Evolutionary conservation across 2,797 vertebrate genomes (phyloP).

Genomic region (Neosilurus mollespiculum): DNA sequence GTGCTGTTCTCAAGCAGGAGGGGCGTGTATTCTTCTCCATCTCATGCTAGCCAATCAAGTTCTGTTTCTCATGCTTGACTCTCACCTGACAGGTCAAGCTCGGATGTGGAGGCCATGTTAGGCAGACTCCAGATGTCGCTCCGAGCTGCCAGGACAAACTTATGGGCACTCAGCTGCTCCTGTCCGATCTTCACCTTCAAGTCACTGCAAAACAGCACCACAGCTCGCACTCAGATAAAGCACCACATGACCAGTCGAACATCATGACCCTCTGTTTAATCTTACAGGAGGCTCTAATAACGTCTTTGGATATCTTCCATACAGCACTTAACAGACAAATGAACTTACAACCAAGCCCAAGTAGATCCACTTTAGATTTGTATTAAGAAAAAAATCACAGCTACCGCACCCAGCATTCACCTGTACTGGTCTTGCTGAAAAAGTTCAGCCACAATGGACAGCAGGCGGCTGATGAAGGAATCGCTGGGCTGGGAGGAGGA

Average conservation of each 20-base stretch:
- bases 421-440: constrained; percentile 94
- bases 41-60: background rate
- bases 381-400: background rate
- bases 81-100: constrained; percentile 94
- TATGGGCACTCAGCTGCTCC: constrained; percentile 83
- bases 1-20: background rate
- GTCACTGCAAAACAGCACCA: constrained; percentile 75
- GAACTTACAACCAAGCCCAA: background rate
- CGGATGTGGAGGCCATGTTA: constrained; percentile 83
- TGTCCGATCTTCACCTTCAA: constrained; percentile 89
- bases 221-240: background rate
- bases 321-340: background rate
- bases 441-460: constrained; percentile 88
- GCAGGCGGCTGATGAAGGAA: constrained; percentile 90
- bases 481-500: constrained; percentile 67
- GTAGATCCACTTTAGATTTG: background rate
- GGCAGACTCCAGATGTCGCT: constrained; percentile 91
- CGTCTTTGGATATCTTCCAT: background rate
- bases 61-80: background rate
- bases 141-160: constrained; percentile 95
- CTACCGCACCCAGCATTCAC: constrained; percentile 66
- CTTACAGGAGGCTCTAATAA: background rate
- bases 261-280: background rate
- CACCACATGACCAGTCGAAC: background rate
- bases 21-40: background rate